Evolutionary conservation across 2,113 vertebrate species (phyloP).

Genomic region (Elephas maximus): DNA sequence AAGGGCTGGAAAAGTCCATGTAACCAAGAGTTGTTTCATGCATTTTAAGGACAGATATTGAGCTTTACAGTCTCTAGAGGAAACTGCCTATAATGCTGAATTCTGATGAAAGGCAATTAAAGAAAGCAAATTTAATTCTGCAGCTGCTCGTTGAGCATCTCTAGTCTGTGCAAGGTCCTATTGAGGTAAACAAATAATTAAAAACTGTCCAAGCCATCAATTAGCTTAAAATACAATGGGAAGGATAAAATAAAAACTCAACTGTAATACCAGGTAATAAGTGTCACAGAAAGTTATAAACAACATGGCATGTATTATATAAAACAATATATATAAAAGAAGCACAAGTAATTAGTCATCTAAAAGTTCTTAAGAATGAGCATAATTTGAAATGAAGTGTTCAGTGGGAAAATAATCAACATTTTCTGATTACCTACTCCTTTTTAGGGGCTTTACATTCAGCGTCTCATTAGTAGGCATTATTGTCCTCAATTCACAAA

Average conservation of each 20-base stretch:
- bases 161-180: neutral
- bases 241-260: neutral
- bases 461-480: neutral
- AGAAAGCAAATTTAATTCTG: slow-evolving; percentile 16
- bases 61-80: neutral
- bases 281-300: neutral
- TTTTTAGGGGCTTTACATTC: neutral
- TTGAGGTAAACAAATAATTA: neutral
- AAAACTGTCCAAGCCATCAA: neutral
- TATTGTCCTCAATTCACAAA: neutral
- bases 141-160: neutral
- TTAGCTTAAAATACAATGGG: neutral
- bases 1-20: neutral
- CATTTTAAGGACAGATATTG: slow-evolving; percentile 5
- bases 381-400: neutral
- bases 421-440: neutral
- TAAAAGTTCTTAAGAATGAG: neutral
- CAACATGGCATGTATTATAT: neutral
- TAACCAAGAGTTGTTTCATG: neutral
- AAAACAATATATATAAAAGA: neutral
- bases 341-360: neutral
- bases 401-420: neutral
- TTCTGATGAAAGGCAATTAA: neutral
- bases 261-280: neutral
- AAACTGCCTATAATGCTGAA: neutral